These are phyloP conservation scores for Heliopora coerulea DNA, from an alignment of 92 coral and sea anemone species.

Conservation along the genomic window DNA sequence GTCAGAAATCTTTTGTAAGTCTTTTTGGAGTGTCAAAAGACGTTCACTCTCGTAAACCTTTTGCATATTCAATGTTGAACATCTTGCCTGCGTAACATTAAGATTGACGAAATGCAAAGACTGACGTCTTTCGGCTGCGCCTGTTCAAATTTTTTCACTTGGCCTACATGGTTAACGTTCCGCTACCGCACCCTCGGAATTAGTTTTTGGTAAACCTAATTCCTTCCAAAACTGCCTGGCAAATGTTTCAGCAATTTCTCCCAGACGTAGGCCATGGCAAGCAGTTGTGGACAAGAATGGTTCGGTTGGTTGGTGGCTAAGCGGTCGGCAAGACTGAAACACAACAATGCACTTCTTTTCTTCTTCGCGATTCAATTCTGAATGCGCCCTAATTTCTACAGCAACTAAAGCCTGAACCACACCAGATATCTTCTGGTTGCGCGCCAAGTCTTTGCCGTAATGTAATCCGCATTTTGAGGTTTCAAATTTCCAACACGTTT, in stretches of 20 bases:
- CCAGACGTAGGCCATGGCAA: background rate
- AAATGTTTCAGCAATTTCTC: too few relatives aligned
- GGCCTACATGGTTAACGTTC: constrained; percentile 49
- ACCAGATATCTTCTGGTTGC: background rate
- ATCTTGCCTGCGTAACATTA: background rate
- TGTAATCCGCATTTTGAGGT: constrained; percentile 14
- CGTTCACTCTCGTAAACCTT: too few relatives aligned
- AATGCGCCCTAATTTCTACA: background rate
- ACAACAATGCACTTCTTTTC: background rate
- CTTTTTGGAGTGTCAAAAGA: background rate
- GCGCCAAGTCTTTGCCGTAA: background rate
- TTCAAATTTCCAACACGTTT: constrained; percentile 6
- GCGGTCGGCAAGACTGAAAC: background rate
- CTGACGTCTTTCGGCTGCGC: constrained; percentile 26
- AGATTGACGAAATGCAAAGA: background rate
- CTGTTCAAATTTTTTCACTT: constrained; percentile 64
- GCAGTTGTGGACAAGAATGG: background rate
- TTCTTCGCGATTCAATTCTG: background rate
- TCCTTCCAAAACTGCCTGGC: too few relatives aligned
- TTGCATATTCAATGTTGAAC: background rate
- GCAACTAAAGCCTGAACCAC: background rate
- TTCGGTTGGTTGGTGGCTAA: background rate
- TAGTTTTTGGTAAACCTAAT: too few relatives aligned
- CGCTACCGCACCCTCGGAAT: constrained; percentile 66
- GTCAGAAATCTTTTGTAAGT: background rate